These are phyloP conservation scores for Lathamus discolor DNA, from an alignment of 2,113 vertebrate genomes.

Conservation along the genomic window DNA sequence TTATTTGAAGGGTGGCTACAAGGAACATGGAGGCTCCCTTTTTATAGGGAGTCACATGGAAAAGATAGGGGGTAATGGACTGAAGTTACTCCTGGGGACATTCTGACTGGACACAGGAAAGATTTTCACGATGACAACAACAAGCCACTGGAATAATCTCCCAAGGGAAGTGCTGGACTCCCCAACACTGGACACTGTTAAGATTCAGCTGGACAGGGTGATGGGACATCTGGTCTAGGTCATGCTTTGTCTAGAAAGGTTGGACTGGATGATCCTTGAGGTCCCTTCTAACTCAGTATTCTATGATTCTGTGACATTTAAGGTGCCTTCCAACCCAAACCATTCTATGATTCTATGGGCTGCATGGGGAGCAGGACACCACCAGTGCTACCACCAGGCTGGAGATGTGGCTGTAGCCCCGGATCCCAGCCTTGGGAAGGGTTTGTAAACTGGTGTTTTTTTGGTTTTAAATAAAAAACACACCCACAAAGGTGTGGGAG, in stretches of 20 bases:
- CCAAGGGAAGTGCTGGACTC: not conserved
- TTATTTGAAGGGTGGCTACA: not conserved
- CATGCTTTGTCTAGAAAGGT: too few species aligned
- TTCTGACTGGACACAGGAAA: not conserved
- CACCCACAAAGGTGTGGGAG: not conserved
- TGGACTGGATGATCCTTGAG: too few species aligned
- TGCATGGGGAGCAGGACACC: not conserved
- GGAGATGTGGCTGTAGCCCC: not conserved
- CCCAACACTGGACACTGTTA: too few species aligned
- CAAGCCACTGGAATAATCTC: not conserved
- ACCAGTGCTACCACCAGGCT: not conserved
- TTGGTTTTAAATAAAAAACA: not conserved
- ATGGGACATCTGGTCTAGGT: too few species aligned
- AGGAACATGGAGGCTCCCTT: not conserved
- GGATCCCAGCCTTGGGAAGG: not conserved
- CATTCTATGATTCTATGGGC: not conserved
- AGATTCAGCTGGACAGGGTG: too few species aligned
- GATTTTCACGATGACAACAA: not conserved
- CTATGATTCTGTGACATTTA: too few species aligned
- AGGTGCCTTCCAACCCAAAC: too few species aligned
- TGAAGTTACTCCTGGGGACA: not conserved
- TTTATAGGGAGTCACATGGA: not conserved
- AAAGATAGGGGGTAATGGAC: not conserved
- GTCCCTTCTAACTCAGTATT: too few species aligned
- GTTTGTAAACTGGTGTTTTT: not conserved